Percentiles rank a stretch among this genome's conserved stretches.
These are phyloP conservation scores for Clostera curtula DNA, from an alignment of 2,888 invertebrate species.

Conservation along the genomic window DNA sequence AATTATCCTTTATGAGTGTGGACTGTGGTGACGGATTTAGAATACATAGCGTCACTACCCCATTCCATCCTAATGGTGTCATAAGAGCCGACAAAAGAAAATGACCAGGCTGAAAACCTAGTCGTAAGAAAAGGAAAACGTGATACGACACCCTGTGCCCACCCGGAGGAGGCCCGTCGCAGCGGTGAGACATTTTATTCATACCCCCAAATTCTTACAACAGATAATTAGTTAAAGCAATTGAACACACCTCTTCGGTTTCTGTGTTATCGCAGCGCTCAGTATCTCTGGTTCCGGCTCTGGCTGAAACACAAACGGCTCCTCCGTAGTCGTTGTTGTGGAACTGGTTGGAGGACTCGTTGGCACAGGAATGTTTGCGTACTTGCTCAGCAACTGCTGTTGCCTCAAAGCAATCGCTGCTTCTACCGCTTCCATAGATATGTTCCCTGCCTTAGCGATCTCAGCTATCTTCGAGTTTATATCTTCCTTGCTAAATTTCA, in stretches of 20 bases:
- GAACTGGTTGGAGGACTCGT: conserved; percentile 67
- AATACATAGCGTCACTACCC: no score
- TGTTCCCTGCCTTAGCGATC: conserved; percentile 82
- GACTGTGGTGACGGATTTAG: no score
- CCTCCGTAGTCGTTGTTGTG: conserved; percentile 48
- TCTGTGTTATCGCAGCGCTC: conserved; percentile 42
- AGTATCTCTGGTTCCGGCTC: conserved; percentile 58
- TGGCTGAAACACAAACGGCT: conserved; percentile 43
- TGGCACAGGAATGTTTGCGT: conserved; percentile 57
- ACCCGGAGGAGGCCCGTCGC: no score
- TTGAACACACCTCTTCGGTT: conserved; percentile 48
- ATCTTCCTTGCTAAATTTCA: conserved; percentile 61
- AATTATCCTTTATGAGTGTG: no score
- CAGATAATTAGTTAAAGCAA: background rate
- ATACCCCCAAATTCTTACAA: no score
- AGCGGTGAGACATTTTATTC: no score
- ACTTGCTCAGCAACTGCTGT: conserved; percentile 79
- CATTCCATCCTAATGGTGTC: background rate
- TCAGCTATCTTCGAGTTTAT: conserved; percentile 66
- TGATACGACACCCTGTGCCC: no score
- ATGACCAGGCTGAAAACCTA: no score
- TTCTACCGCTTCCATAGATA: conserved; percentile 85
- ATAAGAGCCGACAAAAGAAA: no score
- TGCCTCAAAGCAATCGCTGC: conserved; percentile 82
- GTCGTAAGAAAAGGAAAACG: no score